Conservation (phyloP, 2,888 invertebrate species). For the Salticus scenicus region DNA sequence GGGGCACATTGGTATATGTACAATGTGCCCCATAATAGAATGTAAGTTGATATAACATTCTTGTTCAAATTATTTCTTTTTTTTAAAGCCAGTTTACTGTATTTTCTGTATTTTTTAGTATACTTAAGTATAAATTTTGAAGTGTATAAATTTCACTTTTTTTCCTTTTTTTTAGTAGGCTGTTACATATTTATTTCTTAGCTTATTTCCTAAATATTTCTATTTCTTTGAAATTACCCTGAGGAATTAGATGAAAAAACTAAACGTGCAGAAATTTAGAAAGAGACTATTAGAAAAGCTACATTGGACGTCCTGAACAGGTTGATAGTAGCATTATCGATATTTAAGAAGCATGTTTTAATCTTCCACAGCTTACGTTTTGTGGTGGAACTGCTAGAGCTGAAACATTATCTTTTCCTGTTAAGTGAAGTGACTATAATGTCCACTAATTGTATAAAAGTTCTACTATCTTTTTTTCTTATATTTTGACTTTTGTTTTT, state of each 20-base stretch:
- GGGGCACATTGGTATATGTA: too few species aligned
- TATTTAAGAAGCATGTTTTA: too few species aligned
- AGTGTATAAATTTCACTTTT: not conserved
- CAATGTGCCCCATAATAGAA: too few species aligned
- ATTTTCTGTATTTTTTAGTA: not conserved
- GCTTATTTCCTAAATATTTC: not conserved
- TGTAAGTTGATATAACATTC: not conserved
- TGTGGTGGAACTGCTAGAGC: too few species aligned
- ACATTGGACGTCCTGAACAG: too few species aligned
- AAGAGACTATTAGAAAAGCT: too few species aligned
- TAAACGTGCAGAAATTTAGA: too few species aligned
- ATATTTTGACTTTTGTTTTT: not conserved
- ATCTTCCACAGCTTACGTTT: too few species aligned
- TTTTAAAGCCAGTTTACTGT: not conserved
- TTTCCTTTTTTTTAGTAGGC: not conserved
- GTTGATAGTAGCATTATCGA: too few species aligned
- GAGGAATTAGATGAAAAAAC: not conserved
- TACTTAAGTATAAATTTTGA: not conserved
- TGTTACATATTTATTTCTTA: not conserved
- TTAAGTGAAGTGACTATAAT: too few species aligned
- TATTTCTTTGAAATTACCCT: not conserved
- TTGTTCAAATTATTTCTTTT: not conserved
- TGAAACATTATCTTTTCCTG: too few species aligned
- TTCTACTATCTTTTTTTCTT: not conserved
- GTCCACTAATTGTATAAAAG: too few species aligned